Percentiles rank a stretch among this genome's conserved stretches.
These are phyloP conservation scores for Calephelis nemesis DNA, from an alignment of 1,140 invertebrate genomes.

Conservation along the genomic window DNA sequence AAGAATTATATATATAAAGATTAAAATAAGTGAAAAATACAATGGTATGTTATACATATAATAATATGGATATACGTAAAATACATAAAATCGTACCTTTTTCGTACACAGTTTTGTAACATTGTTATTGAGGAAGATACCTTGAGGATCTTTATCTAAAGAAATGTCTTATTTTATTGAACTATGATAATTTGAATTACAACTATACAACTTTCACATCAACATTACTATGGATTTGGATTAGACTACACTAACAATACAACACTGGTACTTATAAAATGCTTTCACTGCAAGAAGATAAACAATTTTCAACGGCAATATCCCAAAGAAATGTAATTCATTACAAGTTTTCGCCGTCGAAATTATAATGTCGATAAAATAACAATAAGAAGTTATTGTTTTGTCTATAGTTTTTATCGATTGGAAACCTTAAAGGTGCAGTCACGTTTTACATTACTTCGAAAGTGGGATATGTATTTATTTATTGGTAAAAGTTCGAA, in stretches of 20 bases:
- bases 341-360: conserved; percentile 3
- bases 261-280: not conserved
- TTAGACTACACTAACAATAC: not conserved
- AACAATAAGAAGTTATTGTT: conserved; percentile 15
- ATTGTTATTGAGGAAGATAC: too few relatives aligned
- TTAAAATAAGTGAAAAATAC: too few relatives aligned
- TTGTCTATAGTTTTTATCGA: conserved; percentile 13
- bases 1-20: too few relatives aligned
- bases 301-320: conserved; percentile 26
- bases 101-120: too few relatives aligned
- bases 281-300: conserved; percentile 24
- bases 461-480: conserved; percentile 12
- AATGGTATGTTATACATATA: too few relatives aligned
- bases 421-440: conserved; percentile 11
- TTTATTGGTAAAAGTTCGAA: conserved; percentile 9
- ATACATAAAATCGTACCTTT: too few relatives aligned
- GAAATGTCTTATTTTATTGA: too few relatives aligned
- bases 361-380: conserved; percentile 10
- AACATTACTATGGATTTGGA: not conserved
- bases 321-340: conserved; percentile 7
- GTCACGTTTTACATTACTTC: conserved; percentile 9
- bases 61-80: too few relatives aligned
- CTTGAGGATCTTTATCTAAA: too few relatives aligned
- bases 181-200: too few relatives aligned
- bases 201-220: not conserved